A percentile compares a stretch with the other conserved stretches of the same genome.
These are phyloP conservation scores for Drosophila insularis DNA, from an alignment of 1,140 invertebrate species.

Conservation along the genomic window DNA sequence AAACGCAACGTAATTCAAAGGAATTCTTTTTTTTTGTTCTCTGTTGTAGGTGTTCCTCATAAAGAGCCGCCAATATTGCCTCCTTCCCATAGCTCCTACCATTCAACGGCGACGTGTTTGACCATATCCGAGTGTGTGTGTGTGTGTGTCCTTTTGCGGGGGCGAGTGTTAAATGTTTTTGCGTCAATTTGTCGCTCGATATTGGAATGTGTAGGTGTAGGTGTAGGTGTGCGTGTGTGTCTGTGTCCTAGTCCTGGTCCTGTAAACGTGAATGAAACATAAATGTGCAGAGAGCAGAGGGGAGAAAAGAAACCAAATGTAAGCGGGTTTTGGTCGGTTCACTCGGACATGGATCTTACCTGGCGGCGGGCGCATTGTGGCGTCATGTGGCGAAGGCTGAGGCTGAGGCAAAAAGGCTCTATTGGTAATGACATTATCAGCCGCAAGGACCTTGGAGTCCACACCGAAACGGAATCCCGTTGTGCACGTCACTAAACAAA, in stretches of 20 bases:
- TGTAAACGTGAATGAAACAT: constrained; percentile 35
- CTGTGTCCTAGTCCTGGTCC: constrained; percentile 43
- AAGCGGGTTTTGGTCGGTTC: not conserved
- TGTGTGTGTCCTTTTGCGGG: constrained; percentile 15
- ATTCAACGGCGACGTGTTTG: constrained; percentile 30
- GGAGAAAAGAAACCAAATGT: constrained; percentile 24
- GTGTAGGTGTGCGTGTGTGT: constrained; percentile 50
- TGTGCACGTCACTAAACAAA: constrained; percentile 64
- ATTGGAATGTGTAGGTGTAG: constrained; percentile 48
- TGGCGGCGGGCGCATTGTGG: constrained; percentile 31
- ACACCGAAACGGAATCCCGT: constrained; percentile 27
- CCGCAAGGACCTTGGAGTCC: constrained; percentile 53
- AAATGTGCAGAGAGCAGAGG: not conserved
- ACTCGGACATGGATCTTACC: not conserved
- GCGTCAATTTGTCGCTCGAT: constrained; percentile 72
- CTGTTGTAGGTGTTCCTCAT: constrained; percentile 56
- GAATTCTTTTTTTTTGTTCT: constrained; percentile 69
- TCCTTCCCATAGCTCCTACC: constrained; percentile 8
- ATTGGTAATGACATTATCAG: constrained; percentile 73
- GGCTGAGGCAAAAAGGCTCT: constrained; percentile 21
- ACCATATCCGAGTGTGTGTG: constrained; percentile 35
- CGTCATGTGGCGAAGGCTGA: constrained; percentile 48
- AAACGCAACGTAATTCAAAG: constrained; percentile 65
- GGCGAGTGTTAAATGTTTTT: constrained; percentile 72
- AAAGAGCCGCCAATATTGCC: constrained; percentile 52